Percentiles rank a stretch among this genome's conserved stretches.
phyloP scores from a whole-genome alignment of 2,113 vertebrate genomes.

The Poeciliopsis occidentalis region DNA sequence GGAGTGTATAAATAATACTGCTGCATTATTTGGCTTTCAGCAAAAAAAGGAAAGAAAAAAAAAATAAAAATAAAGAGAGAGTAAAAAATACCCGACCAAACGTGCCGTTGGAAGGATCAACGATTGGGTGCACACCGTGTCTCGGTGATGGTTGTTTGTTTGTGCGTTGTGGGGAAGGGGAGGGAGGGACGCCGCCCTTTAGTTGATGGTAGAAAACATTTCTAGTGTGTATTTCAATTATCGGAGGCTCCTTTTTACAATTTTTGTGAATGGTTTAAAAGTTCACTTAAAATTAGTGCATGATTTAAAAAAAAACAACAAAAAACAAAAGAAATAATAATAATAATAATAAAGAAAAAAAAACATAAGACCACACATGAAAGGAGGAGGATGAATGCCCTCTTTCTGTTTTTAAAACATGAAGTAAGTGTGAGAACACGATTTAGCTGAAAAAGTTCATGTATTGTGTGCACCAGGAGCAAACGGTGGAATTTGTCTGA shows the following conservation, averaged over 20 bases:
- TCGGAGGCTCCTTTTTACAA: conserved; percentile 82
- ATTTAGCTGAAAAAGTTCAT: conserved; percentile 73
- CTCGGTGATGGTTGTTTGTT: conserved; percentile 80
- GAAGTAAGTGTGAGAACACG: conserved; percentile 72
- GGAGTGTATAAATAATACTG: conserved; percentile 66
- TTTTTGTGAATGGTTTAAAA: conserved; percentile 84
- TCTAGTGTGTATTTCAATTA: conserved; percentile 81
- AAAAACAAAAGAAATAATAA: conserved; percentile 43
- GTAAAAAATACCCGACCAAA: conserved; percentile 2
- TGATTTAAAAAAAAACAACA: conserved; percentile 76
- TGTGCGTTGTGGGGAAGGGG: conserved; percentile 78
- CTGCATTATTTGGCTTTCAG: conserved; percentile 52
- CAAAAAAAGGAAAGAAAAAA: neutral
- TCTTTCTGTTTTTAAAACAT: conserved; percentile 76
- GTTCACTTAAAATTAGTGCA: conserved; percentile 86
- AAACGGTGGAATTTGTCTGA: conserved; percentile 86
- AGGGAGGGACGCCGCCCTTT: conserved; percentile 76
- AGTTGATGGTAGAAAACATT: conserved; percentile 82
- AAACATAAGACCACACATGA: conserved; percentile 29
- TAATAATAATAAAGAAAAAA: neutral
- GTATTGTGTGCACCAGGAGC: conserved; percentile 76
- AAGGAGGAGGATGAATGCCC: conserved; percentile 60
- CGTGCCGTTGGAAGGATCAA: conserved; percentile 54
- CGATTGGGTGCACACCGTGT: conserved; percentile 70
- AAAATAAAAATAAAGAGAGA: neutral